Conservation (phyloP, 2,113 vertebrate species). For the Phalacrocorax aristotelis region DNA sequence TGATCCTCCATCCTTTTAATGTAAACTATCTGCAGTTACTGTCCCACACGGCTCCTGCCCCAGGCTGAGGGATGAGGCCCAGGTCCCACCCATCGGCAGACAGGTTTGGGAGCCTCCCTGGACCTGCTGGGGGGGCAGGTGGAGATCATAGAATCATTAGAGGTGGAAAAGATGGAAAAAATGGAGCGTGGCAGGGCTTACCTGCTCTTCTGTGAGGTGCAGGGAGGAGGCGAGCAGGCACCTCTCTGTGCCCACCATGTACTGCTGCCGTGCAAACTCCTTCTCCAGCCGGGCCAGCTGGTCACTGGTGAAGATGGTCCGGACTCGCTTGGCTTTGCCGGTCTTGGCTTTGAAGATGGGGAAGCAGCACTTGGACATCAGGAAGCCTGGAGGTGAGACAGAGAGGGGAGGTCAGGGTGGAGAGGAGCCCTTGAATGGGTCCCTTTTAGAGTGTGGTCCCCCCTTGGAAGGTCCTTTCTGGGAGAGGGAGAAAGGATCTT, state of each 20-base stretch:
- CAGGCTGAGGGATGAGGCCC: rapidly evolving
- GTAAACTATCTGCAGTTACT: rapidly evolving
- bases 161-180: too few relatives aligned
- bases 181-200: not conserved
- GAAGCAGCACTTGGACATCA: constrained; percentile 66
- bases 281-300: constrained; percentile 85
- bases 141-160: not conserved
- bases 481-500: not conserved
- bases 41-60: rapidly evolving
- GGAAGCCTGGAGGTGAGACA: constrained; percentile 42
- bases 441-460: too few relatives aligned
- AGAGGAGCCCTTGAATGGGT: not conserved
- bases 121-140: not conserved
- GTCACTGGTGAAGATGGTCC: constrained; percentile 85
- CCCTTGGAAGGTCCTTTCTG: not conserved
- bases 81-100: not conserved
- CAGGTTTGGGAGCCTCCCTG: not conserved
- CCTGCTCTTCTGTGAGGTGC: constrained; percentile 83
- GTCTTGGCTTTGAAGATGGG: constrained; percentile 72
- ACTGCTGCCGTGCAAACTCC: constrained; percentile 83
- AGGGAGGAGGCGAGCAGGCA: constrained; percentile 80
- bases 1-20: not conserved
- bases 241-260: constrained; percentile 83
- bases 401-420: not conserved
- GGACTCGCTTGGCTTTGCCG: constrained; percentile 80